phyloP scores from a whole-genome alignment of 2,888 invertebrate genomes.

The Ferdinandea cuprea region DNA sequence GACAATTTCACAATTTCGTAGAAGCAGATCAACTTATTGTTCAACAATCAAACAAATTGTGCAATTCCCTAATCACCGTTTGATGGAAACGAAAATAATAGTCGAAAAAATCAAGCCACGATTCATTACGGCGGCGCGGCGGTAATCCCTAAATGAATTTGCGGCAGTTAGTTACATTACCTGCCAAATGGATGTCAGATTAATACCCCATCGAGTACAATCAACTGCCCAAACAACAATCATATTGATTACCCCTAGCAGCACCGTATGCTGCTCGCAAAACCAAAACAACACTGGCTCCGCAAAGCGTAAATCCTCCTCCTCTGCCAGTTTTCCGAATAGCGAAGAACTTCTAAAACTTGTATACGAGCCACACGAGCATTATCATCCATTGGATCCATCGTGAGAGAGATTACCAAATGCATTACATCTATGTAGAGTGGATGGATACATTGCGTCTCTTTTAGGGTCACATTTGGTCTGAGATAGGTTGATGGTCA shows the following conservation, averaged over 20 bases:
- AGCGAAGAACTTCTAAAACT: conserved; percentile 36
- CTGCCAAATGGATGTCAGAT: conserved; percentile 27
- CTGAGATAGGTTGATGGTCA: conserved; percentile 56
- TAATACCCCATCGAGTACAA: conserved; percentile 39
- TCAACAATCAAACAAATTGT: conserved; percentile 30
- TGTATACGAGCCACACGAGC: conserved; percentile 62
- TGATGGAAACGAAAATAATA: conserved; percentile 48
- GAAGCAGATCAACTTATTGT: conserved; percentile 1
- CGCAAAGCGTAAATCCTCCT: conserved; percentile 40
- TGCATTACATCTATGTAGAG: conserved; percentile 45
- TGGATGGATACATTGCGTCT: conserved; percentile 39
- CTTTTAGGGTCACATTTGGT: conserved; percentile 62
- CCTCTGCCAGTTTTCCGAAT: conserved; percentile 5
- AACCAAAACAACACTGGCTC: not conserved
- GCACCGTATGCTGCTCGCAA: not conserved
- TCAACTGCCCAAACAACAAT: conserved; percentile 32
- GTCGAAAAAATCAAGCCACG: conserved; percentile 31
- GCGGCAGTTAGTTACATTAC: conserved; percentile 38
- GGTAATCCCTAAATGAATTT: conserved; percentile 57
- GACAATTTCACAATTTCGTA: conserved; percentile 29
- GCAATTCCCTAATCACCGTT: conserved; percentile 55
- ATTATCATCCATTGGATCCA: conserved; percentile 50
- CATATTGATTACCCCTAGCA: conserved; percentile 20
- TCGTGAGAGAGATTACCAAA: conserved; percentile 52
- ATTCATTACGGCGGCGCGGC: too few relatives aligned